Evolutionary conservation across 2,888 invertebrate species (phyloP), one percentile per base, ranked within the genome.

Genomic region (Unio delphinus): DNA sequence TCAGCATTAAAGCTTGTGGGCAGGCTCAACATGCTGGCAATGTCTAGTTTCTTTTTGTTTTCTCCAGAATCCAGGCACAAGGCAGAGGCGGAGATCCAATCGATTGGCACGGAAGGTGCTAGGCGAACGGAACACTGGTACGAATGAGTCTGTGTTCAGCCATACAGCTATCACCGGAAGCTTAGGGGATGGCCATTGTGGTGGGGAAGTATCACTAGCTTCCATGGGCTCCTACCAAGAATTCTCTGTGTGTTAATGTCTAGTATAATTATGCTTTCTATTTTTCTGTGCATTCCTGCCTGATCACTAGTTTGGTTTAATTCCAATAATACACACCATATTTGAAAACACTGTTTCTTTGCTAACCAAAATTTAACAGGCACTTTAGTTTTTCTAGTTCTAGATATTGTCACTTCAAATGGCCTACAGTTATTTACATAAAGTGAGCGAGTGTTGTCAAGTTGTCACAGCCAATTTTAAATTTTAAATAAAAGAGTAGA

Each of bases 211-310:
- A 56, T 80, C 83, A 56, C 64, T 83, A 57, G 84, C 82, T n/a
- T 83, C 85, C 45, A 83, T 78, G 58, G 85, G 83, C 81, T 81
- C 84, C 23, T 86, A 86, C 73, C 82, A 84, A 68, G 86, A 86
- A 60, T 86, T 86, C 80, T 84, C 84, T 81, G 86, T 86, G 82
- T 81, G 86, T 82, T 45, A 45, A 45, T 45, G 45, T 45, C 45
- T 58, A 55, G 59, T 66, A 57, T 73, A 55, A 61, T 59, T 64
- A 66, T 60, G 23, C 45, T 55, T 58, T 17, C n/a, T 7, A 45
- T 45, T 20, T 60, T 23, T 34, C 57, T 28, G 23, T 64, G 7
- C 23, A 15, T n/a, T 56, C n/a, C 55, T 45, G 34, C n/a, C 34
- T 23, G 61, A 61, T 30, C 7, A 11, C 57, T 62, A 45, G 45